Percentiles rank a stretch among this genome's conserved stretches.
phyloP scores from a whole-genome alignment of 1,140 invertebrate genomes.

The Trichoplusia ni region DNA sequence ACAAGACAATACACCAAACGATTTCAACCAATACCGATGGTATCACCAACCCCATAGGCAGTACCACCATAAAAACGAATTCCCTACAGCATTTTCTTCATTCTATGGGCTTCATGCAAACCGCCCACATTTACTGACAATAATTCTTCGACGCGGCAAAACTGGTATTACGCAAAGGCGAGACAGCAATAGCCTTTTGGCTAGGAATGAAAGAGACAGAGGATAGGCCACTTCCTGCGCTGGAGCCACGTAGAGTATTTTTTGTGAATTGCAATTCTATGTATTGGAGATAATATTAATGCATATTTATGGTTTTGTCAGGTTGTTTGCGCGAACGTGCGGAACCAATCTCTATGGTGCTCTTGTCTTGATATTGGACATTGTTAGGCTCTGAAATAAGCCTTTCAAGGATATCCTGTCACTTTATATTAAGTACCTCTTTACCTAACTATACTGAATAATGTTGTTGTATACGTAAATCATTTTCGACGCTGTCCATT shows the following conservation, averaged over 20 bases:
- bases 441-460: too few relatives aligned
- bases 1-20: too few relatives aligned
- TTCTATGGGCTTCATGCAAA: constrained; percentile 29
- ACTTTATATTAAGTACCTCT: too few relatives aligned
- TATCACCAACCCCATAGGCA: not conserved
- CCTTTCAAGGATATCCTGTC: too few relatives aligned
- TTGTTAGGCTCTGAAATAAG: not conserved
- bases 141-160: constrained; percentile 51
- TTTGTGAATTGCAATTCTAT: constrained; percentile 42
- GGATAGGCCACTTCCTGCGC: constrained; percentile 47
- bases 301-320: constrained; percentile 14
- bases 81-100: constrained; percentile 1
- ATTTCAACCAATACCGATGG: not conserved
- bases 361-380: not conserved
- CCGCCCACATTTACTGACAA: constrained; percentile 39
- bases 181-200: not conserved
- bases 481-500: too few relatives aligned
- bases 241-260: constrained; percentile 44
- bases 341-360: constrained; percentile 17
- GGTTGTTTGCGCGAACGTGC: constrained; percentile 17
- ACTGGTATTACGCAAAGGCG: constrained; percentile 52
- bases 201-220: constrained; percentile 39
- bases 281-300: constrained; percentile 26
- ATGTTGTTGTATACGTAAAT: too few relatives aligned
- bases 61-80: not conserved